Conservation (phyloP, 1,140 invertebrate genomes). For the Drosophila santomea region DNA sequence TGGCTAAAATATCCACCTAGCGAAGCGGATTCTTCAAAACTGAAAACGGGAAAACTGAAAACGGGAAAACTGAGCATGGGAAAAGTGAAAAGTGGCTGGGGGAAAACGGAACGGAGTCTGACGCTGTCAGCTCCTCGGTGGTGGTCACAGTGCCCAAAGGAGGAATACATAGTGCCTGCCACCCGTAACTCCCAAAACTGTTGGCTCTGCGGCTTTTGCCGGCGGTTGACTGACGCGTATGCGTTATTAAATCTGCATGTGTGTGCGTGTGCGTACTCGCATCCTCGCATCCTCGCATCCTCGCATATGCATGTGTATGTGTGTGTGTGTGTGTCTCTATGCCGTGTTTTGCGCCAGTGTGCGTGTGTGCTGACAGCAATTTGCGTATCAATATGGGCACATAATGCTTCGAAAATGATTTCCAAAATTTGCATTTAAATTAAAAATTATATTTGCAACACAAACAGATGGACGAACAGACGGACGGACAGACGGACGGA, state of each 20-base stretch:
- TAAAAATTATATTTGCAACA: constrained; percentile 83
- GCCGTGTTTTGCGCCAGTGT: constrained; percentile 21
- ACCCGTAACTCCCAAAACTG: constrained; percentile 43
- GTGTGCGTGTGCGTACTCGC: constrained; percentile 29
- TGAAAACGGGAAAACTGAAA: constrained; percentile 15
- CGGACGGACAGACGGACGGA: constrained; percentile 4
- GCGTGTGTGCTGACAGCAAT: constrained; percentile 78
- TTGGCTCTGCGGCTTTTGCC: constrained; percentile 67
- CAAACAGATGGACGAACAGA: constrained; percentile 57
- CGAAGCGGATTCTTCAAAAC: constrained; percentile 67
- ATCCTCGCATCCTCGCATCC: neutral
- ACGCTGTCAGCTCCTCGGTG: constrained; percentile 64
- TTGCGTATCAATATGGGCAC: constrained; percentile 83
- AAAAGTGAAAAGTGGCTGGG: neutral
- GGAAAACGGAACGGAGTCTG: constrained; percentile 3
- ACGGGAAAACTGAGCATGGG: constrained; percentile 2
- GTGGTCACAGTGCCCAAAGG: constrained; percentile 49
- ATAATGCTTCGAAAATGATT: constrained; percentile 83
- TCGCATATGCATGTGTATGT: neutral
- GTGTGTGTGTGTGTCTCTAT: constrained; percentile 16
- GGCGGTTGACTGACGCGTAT: constrained; percentile 77
- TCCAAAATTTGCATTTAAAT: constrained; percentile 83
- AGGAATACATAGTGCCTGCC: neutral
- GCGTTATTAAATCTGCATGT: constrained; percentile 79
- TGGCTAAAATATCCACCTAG: neutral